Percentiles rank a stretch among this genome's conserved stretches.
phyloP scores from a whole-genome alignment of 2,113 vertebrate genomes.

The Sporophila hypoxantha region DNA sequence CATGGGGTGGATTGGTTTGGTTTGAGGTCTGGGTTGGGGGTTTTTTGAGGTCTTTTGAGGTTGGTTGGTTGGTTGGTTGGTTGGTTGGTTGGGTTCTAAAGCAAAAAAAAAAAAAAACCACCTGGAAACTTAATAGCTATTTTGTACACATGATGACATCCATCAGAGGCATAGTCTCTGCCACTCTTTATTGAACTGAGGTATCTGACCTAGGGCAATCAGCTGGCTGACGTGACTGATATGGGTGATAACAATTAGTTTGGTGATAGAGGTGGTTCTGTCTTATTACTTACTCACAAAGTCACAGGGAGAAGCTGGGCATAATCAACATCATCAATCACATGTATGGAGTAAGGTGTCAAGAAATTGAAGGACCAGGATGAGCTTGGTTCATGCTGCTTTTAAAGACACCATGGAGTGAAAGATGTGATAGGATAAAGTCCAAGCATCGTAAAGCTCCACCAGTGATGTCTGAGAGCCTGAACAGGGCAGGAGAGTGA shows the following conservation, averaged over 20 bases:
- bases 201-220: background rate
- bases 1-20: rapidly evolving
- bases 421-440: background rate
- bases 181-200: background rate
- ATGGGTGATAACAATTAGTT: background rate
- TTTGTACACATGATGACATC: background rate
- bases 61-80: too few relatives aligned
- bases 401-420: background rate
- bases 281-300: background rate
- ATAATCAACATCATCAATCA: background rate
- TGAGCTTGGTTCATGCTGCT: background rate
- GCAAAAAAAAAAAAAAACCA: background rate
- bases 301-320: background rate
- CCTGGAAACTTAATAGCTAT: background rate
- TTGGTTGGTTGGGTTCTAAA: background rate
- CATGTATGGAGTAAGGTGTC: background rate
- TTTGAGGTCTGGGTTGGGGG: background rate
- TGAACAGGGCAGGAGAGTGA: background rate
- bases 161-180: background rate
- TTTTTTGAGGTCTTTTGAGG: background rate
- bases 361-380: background rate
- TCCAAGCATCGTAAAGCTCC: background rate
- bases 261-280: background rate
- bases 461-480: background rate
- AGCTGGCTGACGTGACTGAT: background rate